phyloP scores from a whole-genome alignment of 2,113 vertebrate genomes.

The Sminthopsis crassicaudata region DNA sequence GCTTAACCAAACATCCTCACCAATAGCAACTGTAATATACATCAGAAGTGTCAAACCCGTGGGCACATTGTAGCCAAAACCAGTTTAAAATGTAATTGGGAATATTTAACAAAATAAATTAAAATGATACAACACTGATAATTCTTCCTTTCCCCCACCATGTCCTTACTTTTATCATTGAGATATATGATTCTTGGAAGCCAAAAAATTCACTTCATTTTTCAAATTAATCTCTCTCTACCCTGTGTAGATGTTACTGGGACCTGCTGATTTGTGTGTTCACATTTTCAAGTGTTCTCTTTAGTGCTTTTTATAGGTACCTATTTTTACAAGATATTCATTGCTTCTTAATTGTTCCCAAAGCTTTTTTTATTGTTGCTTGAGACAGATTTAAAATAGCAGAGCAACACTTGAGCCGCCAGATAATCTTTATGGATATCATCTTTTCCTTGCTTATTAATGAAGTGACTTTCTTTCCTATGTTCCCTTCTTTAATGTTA shows the following conservation, averaged over 20 bases:
- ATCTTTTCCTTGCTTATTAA: conserved; percentile 30
- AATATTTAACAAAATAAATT: neutral
- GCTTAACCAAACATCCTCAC: neutral
- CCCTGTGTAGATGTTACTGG: neutral
- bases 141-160: neutral
- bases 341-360: conserved; percentile 75
- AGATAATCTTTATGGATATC: conserved; percentile 32
- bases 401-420: conserved; percentile 24
- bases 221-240: neutral
- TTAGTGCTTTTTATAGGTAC: conserved; percentile 72
- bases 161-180: neutral
- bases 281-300: conserved; percentile 56
- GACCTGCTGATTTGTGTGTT: conserved; percentile 43
- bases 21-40: neutral
- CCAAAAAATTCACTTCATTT: neutral
- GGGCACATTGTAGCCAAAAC: neutral
- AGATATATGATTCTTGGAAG: neutral
- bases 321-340: conserved; percentile 71
- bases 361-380: conserved; percentile 65
- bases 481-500: conserved; percentile 26
- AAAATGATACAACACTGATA: neutral
- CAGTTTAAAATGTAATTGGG: neutral
- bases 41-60: neutral
- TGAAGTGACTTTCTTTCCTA: conserved; percentile 28
- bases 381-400: conserved; percentile 63